Base-by-base conservation (phyloP, 2,888 invertebrate species). In the Ligdia adustata region DNA sequence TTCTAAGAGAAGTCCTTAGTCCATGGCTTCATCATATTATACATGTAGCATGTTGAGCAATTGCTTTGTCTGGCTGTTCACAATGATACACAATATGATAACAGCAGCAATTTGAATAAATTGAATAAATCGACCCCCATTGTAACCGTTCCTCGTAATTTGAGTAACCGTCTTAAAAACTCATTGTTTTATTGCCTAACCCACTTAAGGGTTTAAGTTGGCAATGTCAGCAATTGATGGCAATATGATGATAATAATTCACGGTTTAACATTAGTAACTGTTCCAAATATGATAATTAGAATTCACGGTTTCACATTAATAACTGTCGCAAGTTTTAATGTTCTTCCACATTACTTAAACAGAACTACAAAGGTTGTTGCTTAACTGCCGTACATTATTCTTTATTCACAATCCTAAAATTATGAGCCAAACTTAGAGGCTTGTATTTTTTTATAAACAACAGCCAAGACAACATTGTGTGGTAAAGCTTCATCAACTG, bases 111-210 rank as follows among this genome's bases (percentile, higher is more conserved):
- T 55, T 55, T 40, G 39, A 52, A 41, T 51, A 40, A 43, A 56
- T 56, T 55, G 39, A 54, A 56, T 48, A 48, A 52, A 44, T 39
- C 29, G 39, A 20, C 28, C 35, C 29, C 22, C 35, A 48, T 47
- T 37, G 49, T 42, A 34, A 26, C 18, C 18, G 51, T 45, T 42
- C 31, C 26, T 15, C 14, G 28, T 47, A 42, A 48, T 54, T 42
- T 27, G 35, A 37, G 35, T 40, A 34, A 50, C 31, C 24, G 28
- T 9, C 38, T 35, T 31, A 18, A 18, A 37, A 52, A 32, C 38
- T 43, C 51, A 57, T 62, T 62, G 50, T 50, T 50, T 51, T 39
- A 41, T 48, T 45, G 42, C 34, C 29, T 34, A 40, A 11, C 39
- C 34, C 45, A 40, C 14, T 39, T 13, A 26, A 27, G 33, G 15